Base-by-base conservation (phyloP, 2,797 vertebrate genomes). In the Parotocinclus haroldoi region DNA sequence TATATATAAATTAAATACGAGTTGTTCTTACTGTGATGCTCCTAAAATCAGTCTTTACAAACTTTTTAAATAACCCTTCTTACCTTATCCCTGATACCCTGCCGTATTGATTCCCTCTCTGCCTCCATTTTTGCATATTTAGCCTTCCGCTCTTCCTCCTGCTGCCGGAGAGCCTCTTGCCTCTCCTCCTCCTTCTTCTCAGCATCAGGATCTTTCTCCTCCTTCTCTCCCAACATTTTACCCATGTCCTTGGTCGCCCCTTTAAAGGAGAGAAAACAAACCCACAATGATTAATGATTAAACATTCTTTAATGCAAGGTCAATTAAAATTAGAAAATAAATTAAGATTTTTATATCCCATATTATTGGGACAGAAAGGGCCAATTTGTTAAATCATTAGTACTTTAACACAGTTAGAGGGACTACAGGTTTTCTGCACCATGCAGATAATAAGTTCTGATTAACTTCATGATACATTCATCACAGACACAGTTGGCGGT, bases 161-260 rank as follows among this genome's bases (percentile, higher is more conserved):
- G 91, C 80, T 99, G 96, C 76, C 96, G 88, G 67, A 99, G 89
- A 0, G 96, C 96, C 80, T 99, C 97, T 87, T 96, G 95, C 10
- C 94, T 83, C 72, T 99, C 97, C 68, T 99, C 96, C 74, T 98
- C 95, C 72, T 99, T 99, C 37, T 98, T 98, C 77, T 92, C 92
- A 0, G 96, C 96, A 58, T 99, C 97, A 0, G 97, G 96, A 75
- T 99, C 96, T 83, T 99, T 98, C 83, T 99, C 95, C 80, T 98
- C 95, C 59, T 99, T 95, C 0, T 95, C 96, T 13, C 97, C 95
- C 0, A 99, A 86, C 96, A 99, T 98, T 86, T 99, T 99, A 1
- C 95, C 97, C 97, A 99, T 97, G 87, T 99, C 97, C 87, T 99
- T 99, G 84, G 96, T 99, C 81, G 97, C 97, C 76, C 97, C 97